Base-by-base conservation (phyloP, 2,113 vertebrate species). In the Pygoscelis antarcticus region DNA sequence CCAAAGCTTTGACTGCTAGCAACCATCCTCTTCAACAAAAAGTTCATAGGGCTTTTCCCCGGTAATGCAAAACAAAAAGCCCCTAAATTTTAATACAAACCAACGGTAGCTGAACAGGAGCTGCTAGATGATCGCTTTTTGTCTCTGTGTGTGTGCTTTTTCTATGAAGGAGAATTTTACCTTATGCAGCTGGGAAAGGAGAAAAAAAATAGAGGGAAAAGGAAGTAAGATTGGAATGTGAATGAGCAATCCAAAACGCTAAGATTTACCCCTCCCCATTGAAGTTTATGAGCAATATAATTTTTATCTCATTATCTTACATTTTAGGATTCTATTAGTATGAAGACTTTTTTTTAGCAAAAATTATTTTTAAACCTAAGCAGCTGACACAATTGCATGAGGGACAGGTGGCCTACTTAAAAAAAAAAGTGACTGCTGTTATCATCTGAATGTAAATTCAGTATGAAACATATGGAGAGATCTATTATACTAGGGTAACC, bases 361-460 rank as follows among this genome's bases (percentile, higher is more conserved):
- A 90, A 95, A 32, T 65, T 96, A 92, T 96, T 97, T 97, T 97
- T 95, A 91, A 95, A 87, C 74, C 65, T 42, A 82, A 80, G 77
- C 91, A 87, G 44, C 91, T 94, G 93, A 93, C 94, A 92, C 87
- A 96, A 75, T 89, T 96, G 74, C 65, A 32, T 54, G 80, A 94
- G 65, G 61, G 83, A 95, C 70, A 91, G 65, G 84, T 95, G 93
- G 94, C 93, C 94, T 97, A 96, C 76, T 95, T 94, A 3, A 79
- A 83, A 85, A 88, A 70, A 87, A 52, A 87, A 58, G 42, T 40
- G 61, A 52, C 66, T 94, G 52, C 49, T 85, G 44, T 87, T 94
- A 76, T 22, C 26, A 91, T 64, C 65, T 78, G 57, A 92, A 61
- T 54, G 17, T 44, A 72, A 92, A 89, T 68, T 82, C 80, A 91